Evolutionary conservation across 2,888 invertebrate genomes (phyloP).

Genomic region (Melinaea marsaeus): DNA sequence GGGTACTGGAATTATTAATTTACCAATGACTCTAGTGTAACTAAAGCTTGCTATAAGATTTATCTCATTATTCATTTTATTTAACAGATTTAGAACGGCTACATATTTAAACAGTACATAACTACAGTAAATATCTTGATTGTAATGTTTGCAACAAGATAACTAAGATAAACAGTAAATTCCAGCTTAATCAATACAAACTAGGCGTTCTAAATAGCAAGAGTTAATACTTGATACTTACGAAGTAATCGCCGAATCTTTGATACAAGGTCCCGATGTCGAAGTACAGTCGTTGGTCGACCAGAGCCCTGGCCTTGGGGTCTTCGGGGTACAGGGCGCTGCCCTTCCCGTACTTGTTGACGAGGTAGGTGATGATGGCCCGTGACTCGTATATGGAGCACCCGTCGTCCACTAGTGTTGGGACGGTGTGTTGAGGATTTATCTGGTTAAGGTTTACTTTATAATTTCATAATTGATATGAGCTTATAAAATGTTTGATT

Average conservation of each 20-base stretch:
- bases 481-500: too few species aligned
- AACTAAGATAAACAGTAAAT: too few species aligned
- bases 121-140: too few species aligned
- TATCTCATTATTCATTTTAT: too few species aligned
- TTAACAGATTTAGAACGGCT: too few species aligned
- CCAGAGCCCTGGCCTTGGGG: constrained; percentile 84
- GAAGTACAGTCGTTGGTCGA: constrained; percentile 89
- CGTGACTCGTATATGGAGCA: constrained; percentile 91
- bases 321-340: constrained; percentile 87
- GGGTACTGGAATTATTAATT: constrained; percentile 69
- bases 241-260: constrained; percentile 84
- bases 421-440: constrained; percentile 91
- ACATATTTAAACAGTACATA: too few species aligned
- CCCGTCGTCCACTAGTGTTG: constrained; percentile 90
- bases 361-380: constrained; percentile 88
- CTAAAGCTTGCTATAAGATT: too few species aligned
- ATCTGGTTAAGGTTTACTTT: constrained; percentile 72
- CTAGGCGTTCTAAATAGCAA: not conserved
- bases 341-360: constrained; percentile 87
- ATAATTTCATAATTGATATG: not conserved
- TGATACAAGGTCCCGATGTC: constrained; percentile 87
- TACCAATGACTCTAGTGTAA: too few species aligned
- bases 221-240: constrained; percentile 59
- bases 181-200: too few species aligned
- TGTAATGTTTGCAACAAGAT: too few species aligned